Base-by-base conservation (phyloP, 2,797 vertebrate species). In the Pelodytes ibericus region DNA sequence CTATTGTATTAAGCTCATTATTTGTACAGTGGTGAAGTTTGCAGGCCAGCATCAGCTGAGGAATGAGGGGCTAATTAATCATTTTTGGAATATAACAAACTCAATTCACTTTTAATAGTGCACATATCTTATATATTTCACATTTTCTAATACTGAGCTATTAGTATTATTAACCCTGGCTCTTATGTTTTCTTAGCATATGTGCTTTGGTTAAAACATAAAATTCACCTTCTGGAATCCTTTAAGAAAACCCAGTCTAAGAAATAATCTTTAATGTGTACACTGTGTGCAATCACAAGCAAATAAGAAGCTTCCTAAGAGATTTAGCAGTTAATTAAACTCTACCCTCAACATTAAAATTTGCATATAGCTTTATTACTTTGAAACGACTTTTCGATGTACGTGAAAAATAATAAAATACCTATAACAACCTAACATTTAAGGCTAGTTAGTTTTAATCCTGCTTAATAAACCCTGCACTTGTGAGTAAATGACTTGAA, bases 311-410 rank as follows among this genome's bases (percentile, higher is more conserved):
- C 63, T 58, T 58, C 74, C 74, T 57, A 16, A 13, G 67, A 77
- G 74, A 71, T 65, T 77, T 71, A 62, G 60, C 60, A 64, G 74
- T 71, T 71, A 77, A 77, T 77, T 77, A 77, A 77, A 71, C 67
- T 71, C 71, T 64, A 63, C 74, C 49, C 67, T 57, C 49, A 64
- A 71, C 60, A 47, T 64, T 29, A 63, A 71, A 58, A 71, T 77
- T 41, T 71, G 67, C 74, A 77, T 77, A 71, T 61, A 33, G 33
- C 67, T 77, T 71, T 77, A 64, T 77, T 77, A 57, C 61, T 65
- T 64, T 49, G 13, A 53, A 70, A 70, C 30, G 31, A 33, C 66
- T 61, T 75, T 75, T 69, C 30, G 31, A 62, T 62, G 30, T 70
- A 68, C 18, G 30, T 62, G 30, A 4, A 70, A 76, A 76, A 69